phyloP scores from a whole-genome alignment of 2,888 invertebrate species.

The Chrysolina oricalcia region DNA sequence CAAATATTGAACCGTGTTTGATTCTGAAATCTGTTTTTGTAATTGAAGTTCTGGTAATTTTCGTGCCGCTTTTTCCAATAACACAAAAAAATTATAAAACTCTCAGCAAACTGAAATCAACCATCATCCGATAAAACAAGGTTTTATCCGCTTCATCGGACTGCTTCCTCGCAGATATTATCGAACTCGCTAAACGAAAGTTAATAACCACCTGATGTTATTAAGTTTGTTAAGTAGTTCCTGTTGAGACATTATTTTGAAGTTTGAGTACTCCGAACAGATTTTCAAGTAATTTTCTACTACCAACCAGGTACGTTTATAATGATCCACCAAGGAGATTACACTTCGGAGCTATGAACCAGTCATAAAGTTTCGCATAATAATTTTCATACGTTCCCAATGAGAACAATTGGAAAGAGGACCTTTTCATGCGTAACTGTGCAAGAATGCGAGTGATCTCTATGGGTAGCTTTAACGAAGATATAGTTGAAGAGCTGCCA shows the following conservation, averaged over 20 bases:
- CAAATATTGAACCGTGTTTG: too few relatives aligned
- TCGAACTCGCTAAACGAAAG: constrained; percentile 34
- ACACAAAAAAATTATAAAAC: too few relatives aligned
- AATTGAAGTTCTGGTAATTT: too few relatives aligned
- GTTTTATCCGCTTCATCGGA: not conserved
- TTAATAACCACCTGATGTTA: constrained; percentile 39
- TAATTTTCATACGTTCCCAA: constrained; percentile 48
- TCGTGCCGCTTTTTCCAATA: too few relatives aligned
- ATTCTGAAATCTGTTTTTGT: too few relatives aligned
- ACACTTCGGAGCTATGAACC: constrained; percentile 51
- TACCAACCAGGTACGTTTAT: constrained; percentile 45
- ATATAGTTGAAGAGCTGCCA: too few relatives aligned
- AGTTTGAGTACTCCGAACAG: constrained; percentile 51
- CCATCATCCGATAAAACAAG: too few relatives aligned
- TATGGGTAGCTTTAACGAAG: too few relatives aligned
- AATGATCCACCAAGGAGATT: constrained; percentile 51
- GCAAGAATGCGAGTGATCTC: too few relatives aligned
- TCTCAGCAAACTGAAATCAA: too few relatives aligned
- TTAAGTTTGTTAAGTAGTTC: constrained; percentile 57
- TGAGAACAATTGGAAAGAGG: constrained; percentile 41
- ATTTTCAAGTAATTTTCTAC: constrained; percentile 54
- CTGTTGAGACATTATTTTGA: constrained; percentile 54
- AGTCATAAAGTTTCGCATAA: constrained; percentile 49
- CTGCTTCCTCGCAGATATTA: constrained; percentile 1
- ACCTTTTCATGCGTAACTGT: too few relatives aligned